These are phyloP conservation scores for Styela plicata DNA, from an alignment of 23 tunicate species.

Conservation along the genomic window DNA sequence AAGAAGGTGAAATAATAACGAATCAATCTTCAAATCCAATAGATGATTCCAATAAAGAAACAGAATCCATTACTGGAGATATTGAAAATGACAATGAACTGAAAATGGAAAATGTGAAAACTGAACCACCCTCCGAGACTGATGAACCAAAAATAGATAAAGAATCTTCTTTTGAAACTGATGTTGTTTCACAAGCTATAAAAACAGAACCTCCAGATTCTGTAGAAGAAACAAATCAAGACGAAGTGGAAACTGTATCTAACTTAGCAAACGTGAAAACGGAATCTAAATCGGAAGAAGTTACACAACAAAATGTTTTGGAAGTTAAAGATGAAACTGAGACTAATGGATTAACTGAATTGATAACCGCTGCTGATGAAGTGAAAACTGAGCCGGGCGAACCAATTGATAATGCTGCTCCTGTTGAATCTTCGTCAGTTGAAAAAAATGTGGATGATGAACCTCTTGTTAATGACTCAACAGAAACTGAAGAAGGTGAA, in stretches of 20 bases:
- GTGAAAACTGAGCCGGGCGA: neutral
- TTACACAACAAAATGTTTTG: neutral
- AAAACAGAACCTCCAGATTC: neutral
- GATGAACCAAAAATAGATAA: neutral
- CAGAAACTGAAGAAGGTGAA: conserved; percentile 12
- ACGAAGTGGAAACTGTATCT: too few species aligned
- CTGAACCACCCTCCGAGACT: neutral
- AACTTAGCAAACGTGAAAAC: neutral
- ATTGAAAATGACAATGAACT: neutral
- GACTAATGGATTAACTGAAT: neutral
- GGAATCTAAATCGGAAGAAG: neutral
- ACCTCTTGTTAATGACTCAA: neutral
- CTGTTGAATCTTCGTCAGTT: neutral
- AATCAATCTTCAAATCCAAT: neutral
- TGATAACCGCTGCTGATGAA: neutral
- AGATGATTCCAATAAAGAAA: neutral
- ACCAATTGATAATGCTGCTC: neutral
- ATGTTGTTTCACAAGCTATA: neutral
- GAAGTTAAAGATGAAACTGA: neutral
- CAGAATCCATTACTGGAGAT: neutral
- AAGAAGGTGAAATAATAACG: neutral
- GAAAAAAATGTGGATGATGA: neutral
- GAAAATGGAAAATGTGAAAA: neutral
- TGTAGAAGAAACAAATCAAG: neutral
- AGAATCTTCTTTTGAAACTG: neutral